Evolutionary conservation across 37 sponge, comb jelly and placozoan genomes (phyloP).

Genomic region (Halichondria panicea): DNA sequence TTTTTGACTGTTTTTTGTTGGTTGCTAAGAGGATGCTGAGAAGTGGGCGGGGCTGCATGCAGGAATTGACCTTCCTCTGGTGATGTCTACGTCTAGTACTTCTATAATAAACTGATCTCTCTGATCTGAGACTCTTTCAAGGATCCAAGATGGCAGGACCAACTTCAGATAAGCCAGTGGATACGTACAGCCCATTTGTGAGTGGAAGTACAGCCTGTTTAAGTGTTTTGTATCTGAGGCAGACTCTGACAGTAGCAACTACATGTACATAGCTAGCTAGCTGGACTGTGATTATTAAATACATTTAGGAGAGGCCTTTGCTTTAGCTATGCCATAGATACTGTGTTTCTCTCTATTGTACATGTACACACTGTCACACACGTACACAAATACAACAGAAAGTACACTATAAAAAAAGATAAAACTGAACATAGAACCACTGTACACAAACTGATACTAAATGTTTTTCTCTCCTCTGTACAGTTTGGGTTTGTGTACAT

Average conservation of each 20-base stretch:
- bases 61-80: too few species aligned
- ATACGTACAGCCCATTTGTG: background rate
- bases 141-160: too few species aligned
- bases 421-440: background rate
- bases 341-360: background rate
- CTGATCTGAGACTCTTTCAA: too few species aligned
- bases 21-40: too few species aligned
- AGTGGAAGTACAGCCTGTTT: too few species aligned
- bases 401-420: background rate
- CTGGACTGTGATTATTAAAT: background rate
- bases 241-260: too few species aligned
- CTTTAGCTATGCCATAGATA: background rate
- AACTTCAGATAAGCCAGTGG: background rate
- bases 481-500: conserved; percentile 94
- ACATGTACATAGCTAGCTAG: background rate
- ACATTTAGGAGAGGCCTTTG: background rate
- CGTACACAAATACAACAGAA: too few species aligned
- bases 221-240: too few species aligned
- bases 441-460: background rate
- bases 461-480: background rate
- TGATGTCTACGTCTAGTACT: too few species aligned
- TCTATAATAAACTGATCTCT: too few species aligned
- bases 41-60: too few species aligned
- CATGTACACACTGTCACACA: background rate
- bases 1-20: too few species aligned